phyloP scores from a whole-genome alignment of 2,888 invertebrate genomes.

The Hypsopygia costalis region DNA sequence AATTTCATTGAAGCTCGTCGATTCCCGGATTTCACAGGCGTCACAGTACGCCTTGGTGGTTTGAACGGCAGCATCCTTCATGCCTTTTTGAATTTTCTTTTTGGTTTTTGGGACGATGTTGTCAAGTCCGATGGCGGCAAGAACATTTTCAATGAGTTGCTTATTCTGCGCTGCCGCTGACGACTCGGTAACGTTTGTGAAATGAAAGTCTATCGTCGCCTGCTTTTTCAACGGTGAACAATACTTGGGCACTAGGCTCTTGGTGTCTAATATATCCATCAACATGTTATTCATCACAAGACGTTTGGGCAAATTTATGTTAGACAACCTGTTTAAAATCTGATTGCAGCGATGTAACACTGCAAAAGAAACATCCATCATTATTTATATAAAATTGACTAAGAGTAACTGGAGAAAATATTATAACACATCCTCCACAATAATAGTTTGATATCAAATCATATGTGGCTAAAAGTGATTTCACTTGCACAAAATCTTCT shows the following conservation, averaged over 20 bases:
- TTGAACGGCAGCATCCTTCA: slow-evolving; percentile 61
- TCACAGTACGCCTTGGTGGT: slow-evolving; percentile 61
- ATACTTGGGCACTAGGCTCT: slow-evolving; percentile 46
- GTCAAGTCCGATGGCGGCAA: slow-evolving; percentile 51
- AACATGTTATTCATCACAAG: slow-evolving; percentile 48
- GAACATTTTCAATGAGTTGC: slow-evolving; percentile 58
- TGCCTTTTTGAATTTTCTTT: slow-evolving; percentile 43
- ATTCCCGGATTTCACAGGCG: slow-evolving; percentile 60
- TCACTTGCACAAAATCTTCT: no score
- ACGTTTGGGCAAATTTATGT: slow-evolving; percentile 52
- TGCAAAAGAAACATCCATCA: slow-evolving; percentile 62
- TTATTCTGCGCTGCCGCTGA: slow-evolving; percentile 51
- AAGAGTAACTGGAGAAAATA: no score
- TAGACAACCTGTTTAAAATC: slow-evolving; percentile 49
- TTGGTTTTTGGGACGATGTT: slow-evolving; percentile 49
- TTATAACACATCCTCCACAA: no score
- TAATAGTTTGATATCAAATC: no score
- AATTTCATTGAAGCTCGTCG: slow-evolving; percentile 34
- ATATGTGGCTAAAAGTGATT: no score
- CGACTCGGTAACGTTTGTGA: slow-evolving; percentile 41
- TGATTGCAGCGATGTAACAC: slow-evolving; percentile 62
- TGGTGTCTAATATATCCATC: slow-evolving; percentile 33
- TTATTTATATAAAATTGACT: no score
- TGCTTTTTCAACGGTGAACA: slow-evolving; percentile 70
- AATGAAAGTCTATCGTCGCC: slow-evolving; percentile 51